A percentile compares a stretch with the other conserved stretches of the same genome.
Evolutionary conservation across 2,888 invertebrate species (phyloP).

Genomic region (Dynastes grantii): DNA sequence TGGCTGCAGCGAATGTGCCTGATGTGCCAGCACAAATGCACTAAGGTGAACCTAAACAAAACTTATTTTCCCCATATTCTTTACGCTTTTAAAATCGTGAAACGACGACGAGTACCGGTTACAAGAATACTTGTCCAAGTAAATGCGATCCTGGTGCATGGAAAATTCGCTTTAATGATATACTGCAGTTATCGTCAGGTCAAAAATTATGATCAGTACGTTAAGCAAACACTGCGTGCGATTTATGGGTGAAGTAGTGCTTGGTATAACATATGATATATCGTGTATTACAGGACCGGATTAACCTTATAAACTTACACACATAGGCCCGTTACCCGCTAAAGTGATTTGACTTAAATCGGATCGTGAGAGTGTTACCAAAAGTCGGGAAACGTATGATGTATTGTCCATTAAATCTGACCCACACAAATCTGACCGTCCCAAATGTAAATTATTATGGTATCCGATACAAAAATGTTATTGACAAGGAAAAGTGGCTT

Average conservation of each 20-base stretch:
- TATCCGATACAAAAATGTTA: too few relatives aligned
- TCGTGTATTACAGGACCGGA: neutral
- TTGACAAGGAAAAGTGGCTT: too few relatives aligned
- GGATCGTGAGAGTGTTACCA: too few relatives aligned
- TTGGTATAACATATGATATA: neutral
- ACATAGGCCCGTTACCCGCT: too few relatives aligned
- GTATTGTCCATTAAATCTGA: too few relatives aligned
- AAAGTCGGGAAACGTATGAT: too few relatives aligned
- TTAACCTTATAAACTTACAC: too few relatives aligned
- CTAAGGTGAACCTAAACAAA: neutral
- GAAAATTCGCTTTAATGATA: neutral
- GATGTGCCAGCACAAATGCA: too few relatives aligned
- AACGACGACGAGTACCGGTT: neutral
- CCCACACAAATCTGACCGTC: too few relatives aligned
- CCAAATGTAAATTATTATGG: too few relatives aligned
- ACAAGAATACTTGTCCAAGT: neutral
- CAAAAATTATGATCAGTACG: constrained; percentile 12
- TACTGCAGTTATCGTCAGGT: neutral
- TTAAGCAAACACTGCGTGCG: constrained; percentile 1
- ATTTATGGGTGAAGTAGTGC: neutral
- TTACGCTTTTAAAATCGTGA: neutral
- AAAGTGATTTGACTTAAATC: too few relatives aligned
- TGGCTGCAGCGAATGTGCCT: too few relatives aligned
- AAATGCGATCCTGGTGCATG: neutral
- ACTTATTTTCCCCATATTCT: neutral